Conservation (phyloP, 2,797 vertebrate species). For the Oryzias dopingdopingensis region DNA sequence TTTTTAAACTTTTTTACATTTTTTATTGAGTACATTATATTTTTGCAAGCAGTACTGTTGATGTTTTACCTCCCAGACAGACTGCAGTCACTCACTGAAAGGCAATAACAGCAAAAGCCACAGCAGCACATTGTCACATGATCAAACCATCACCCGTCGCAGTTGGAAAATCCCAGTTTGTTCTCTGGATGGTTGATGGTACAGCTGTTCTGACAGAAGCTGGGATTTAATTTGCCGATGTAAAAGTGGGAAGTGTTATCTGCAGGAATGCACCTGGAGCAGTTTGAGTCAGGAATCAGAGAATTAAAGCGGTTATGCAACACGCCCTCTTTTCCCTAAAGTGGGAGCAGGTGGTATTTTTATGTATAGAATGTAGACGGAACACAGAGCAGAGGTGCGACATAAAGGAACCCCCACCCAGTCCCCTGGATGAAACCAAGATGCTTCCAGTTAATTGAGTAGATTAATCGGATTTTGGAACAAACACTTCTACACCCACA, state of each 20-base stretch:
- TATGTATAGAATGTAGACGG: conserved; percentile 13
- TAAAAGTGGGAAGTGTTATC: conserved; percentile 1
- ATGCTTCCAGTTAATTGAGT: conserved; percentile 37
- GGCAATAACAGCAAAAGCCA: no score
- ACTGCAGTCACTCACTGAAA: no score
- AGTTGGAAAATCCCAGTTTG: not conserved
- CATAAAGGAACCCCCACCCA: conserved; percentile 11
- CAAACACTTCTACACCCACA: conserved; percentile 40
- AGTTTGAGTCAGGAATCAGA: conserved; percentile 22
- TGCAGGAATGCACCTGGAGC: conserved; percentile 35
- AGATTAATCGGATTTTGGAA: conserved; percentile 44
- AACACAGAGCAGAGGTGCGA: conserved; percentile 6
- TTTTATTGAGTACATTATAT: no score
- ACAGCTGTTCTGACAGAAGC: not conserved
- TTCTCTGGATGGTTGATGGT: conserved; percentile 1
- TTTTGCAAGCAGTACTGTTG: no score
- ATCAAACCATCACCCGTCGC: no score
- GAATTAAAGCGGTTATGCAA: conserved; percentile 25
- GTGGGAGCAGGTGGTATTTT: conserved; percentile 19
- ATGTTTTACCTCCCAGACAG: no score
- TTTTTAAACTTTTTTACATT: no score
- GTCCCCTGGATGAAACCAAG: conserved; percentile 41
- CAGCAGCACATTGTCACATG: no score
- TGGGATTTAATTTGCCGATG: conserved; percentile 1
- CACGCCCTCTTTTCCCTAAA: conserved; percentile 20